These are phyloP conservation scores for Dasyurus viverrinus DNA, from an alignment of 2,113 vertebrate species.

Conservation along the genomic window DNA sequence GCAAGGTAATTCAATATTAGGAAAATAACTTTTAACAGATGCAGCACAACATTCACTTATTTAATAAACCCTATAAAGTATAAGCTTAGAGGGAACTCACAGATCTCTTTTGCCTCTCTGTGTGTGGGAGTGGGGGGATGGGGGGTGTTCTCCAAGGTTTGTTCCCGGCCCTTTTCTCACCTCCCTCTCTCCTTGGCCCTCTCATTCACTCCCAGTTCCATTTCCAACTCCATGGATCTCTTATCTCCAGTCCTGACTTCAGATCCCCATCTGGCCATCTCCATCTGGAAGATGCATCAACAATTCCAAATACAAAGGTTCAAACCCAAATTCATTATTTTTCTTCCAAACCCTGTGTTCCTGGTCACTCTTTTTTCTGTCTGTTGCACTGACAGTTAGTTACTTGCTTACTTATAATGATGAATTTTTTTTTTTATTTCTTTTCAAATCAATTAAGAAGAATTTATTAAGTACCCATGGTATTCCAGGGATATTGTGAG, in stretches of 20 bases:
- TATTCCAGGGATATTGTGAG: no score
- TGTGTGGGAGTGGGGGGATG: not conserved
- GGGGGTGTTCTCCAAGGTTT: not conserved
- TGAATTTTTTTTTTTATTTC: no score
- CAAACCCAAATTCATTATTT: no score
- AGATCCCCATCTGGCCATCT: not conserved
- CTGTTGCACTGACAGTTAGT: no score
- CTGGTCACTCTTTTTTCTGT: not conserved
- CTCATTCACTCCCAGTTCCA: not conserved
- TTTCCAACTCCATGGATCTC: not conserved
- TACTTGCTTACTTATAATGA: no score
- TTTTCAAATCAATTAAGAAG: no score
- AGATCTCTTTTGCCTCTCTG: not conserved
- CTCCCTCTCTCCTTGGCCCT: not conserved
- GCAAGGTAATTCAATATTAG: not conserved
- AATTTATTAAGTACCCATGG: no score
- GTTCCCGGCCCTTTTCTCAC: not conserved
- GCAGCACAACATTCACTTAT: not conserved
- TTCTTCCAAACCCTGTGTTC: not conserved
- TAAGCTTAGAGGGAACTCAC: not conserved
- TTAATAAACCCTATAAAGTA: not conserved
- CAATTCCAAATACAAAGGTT: no score
- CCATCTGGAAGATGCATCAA: no score
- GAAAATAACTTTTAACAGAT: not conserved
- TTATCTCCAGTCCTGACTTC: not conserved